These are phyloP conservation scores for Tigriopus japonicus DNA, from an alignment of 1,140 invertebrate species.

Conservation along the genomic window DNA sequence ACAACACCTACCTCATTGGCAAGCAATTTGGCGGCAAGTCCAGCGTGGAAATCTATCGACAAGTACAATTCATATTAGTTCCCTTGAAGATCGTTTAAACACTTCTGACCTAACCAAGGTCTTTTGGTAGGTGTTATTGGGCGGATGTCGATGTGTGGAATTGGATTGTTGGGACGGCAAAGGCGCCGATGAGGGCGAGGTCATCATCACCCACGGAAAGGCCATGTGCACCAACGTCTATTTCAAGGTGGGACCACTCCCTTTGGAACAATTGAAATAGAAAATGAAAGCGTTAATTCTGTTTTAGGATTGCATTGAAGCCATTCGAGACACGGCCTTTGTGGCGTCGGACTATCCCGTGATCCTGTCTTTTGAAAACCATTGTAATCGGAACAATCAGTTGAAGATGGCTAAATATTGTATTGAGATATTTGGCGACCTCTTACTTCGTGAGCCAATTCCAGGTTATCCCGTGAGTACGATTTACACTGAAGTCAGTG, in stretches of 20 bases:
- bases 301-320: background rate
- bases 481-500: background rate
- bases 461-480: constrained; percentile 61
- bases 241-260: constrained; percentile 46
- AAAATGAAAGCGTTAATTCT: background rate
- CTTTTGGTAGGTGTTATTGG: constrained; percentile 1
- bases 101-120: too few species aligned
- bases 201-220: constrained; percentile 97
- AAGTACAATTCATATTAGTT: constrained; percentile 34
- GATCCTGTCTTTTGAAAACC: constrained; percentile 97
- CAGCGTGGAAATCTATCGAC: constrained; percentile 95
- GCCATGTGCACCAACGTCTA: constrained; percentile 99
- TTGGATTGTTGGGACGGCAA: constrained; percentile 98
- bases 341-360: constrained; percentile 92
- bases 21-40: constrained; percentile 94
- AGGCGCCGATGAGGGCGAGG: constrained; percentile 78
- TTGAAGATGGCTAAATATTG: constrained; percentile 97
- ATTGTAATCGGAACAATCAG: constrained; percentile 92
- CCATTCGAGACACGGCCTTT: constrained; percentile 79
- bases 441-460: constrained; percentile 71
- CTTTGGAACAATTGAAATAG: too few species aligned
- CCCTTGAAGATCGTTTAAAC: too few species aligned
- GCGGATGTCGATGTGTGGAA: constrained; percentile 68
- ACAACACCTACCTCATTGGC: constrained; percentile 81
- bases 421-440: constrained; percentile 87